phyloP scores from a whole-genome alignment of 1,140 invertebrate genomes.

The Brachionus manjavacas region DNA sequence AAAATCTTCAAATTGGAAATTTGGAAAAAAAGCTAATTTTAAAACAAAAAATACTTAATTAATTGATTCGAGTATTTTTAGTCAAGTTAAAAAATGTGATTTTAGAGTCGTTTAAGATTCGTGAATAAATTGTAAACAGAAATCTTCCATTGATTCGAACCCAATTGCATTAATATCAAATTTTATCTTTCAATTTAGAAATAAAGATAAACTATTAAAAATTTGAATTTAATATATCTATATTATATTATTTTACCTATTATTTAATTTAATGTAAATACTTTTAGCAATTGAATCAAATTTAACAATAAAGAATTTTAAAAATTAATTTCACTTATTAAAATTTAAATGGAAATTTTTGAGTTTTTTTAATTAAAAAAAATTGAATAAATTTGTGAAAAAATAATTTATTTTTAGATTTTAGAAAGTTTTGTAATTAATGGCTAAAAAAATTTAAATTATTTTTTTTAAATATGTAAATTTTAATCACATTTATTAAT shows the following conservation, averaged over 20 bases:
- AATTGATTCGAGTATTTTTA: background rate
- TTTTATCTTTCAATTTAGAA: background rate
- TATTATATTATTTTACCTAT: background rate
- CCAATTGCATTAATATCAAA: background rate
- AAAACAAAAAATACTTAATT: conserved; percentile 26
- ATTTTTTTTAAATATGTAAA: too few relatives aligned
- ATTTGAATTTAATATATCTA: background rate
- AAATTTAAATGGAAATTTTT: background rate
- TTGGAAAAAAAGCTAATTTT: conserved; percentile 41
- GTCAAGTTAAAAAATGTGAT: background rate
- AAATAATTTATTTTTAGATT: too few relatives aligned
- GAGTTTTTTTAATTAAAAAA: background rate
- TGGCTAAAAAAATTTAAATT: too few relatives aligned
- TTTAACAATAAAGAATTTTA: conserved; percentile 2
- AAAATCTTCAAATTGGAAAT: conserved; percentile 44
- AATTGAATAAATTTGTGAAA: background rate
- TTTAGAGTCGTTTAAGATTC: conserved; percentile 6
- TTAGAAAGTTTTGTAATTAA: too few relatives aligned
- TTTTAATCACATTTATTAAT: too few relatives aligned
- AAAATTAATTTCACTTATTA: background rate
- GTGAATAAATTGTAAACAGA: background rate
- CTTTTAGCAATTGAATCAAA: background rate
- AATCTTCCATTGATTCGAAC: background rate
- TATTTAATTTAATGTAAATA: conserved; percentile 5
- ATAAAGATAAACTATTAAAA: background rate